Evolutionary conservation across 2,888 invertebrate genomes (phyloP).

Genomic region (Nesidiocoris tenuis): DNA sequence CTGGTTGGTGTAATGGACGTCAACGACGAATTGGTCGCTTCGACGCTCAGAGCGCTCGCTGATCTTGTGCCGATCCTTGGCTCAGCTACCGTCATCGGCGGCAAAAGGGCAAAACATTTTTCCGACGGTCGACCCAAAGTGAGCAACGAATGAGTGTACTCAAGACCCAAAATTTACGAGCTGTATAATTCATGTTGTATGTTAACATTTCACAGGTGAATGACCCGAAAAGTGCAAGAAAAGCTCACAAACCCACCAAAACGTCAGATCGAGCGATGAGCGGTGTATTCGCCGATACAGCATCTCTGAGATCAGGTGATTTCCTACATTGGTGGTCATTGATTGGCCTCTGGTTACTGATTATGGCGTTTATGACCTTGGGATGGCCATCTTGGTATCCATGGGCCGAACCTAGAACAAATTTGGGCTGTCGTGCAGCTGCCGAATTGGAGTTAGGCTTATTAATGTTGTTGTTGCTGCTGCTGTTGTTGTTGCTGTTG

Average conservation of each 20-base stretch:
- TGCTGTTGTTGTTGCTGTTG: no score
- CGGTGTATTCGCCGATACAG: not conserved
- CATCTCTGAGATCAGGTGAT: not conserved
- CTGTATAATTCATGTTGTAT: conserved; percentile 2
- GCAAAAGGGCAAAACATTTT: conserved; percentile 75
- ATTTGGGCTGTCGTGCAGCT: no score
- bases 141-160: conserved; percentile 13
- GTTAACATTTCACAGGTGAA: conserved; percentile 7
- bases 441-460: no score
- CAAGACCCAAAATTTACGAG: not conserved
- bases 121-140: conserved; percentile 79
- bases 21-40: conserved; percentile 77
- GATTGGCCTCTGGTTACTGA: no score
- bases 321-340: not conserved
- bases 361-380: no score
- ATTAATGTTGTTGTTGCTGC: no score
- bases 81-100: conserved; percentile 80
- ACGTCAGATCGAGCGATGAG: not conserved
- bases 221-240: conserved; percentile 10
- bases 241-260: not conserved
- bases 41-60: conserved; percentile 77
- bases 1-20: conserved; percentile 84
- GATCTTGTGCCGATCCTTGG: conserved; percentile 83
- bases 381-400: no score
- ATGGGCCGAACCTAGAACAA: no score